Percentiles rank a stretch among this genome's conserved stretches.
These are phyloP conservation scores for Macropis europaea DNA, from an alignment of 2,888 invertebrate species.

Conservation along the genomic window DNA sequence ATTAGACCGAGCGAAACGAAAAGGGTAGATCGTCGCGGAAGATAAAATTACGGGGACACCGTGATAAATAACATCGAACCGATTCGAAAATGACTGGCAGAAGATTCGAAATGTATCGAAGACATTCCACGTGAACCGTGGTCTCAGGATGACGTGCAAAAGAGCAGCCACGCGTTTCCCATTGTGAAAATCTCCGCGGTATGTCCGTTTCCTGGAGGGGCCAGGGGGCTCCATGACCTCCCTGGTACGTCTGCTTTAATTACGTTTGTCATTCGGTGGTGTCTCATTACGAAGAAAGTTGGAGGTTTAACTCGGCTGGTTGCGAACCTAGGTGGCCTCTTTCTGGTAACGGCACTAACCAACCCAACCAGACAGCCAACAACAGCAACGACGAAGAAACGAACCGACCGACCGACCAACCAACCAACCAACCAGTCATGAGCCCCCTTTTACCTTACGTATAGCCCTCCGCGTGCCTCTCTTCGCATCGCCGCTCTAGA, in stretches of 20 bases:
- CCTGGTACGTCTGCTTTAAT: conserved; percentile 70
- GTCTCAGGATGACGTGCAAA: conserved; percentile 46
- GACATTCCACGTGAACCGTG: conserved; percentile 23
- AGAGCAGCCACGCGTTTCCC: conserved; percentile 46
- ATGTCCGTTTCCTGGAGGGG: not conserved
- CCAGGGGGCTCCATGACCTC: conserved; percentile 66
- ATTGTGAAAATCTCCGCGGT: conserved; percentile 59
- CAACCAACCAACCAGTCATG: conserved; percentile 68
- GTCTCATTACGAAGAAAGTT: conserved; percentile 77
- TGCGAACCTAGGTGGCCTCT: conserved; percentile 76
- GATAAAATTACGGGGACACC: conserved; percentile 38
- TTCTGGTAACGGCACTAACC: conserved; percentile 77
- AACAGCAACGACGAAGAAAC: conserved; percentile 31
- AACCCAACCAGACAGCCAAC: conserved; percentile 66
- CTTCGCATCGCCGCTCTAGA: conserved; percentile 80
- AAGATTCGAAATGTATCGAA: conserved; percentile 36
- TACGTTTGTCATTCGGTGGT: conserved; percentile 75
- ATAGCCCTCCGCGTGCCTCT: conserved; percentile 78
- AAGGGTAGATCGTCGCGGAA: conserved; percentile 12
- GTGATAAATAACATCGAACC: conserved; percentile 24
- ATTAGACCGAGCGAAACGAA: conserved; percentile 9
- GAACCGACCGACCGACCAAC: conserved; percentile 42
- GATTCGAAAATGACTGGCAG: conserved; percentile 50
- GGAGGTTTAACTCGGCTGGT: conserved; percentile 66
- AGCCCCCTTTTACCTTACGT: conserved; percentile 74